These are phyloP conservation scores for Phrynocephalus versicolor DNA, from an alignment of 2,113 vertebrate genomes.

Conservation along the genomic window DNA sequence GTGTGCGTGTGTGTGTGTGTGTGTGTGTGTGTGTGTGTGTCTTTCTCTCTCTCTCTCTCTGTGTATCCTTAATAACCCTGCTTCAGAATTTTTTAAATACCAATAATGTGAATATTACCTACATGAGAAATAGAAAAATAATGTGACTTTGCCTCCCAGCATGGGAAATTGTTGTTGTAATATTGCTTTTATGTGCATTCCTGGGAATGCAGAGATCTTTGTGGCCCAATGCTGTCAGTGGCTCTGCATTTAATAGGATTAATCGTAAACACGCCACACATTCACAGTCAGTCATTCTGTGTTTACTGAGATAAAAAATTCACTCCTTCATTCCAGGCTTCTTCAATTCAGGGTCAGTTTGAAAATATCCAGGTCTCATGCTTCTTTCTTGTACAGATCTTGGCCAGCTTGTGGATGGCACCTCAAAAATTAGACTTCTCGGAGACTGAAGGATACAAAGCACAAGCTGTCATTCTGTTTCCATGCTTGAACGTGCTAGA, in stretches of 20 bases:
- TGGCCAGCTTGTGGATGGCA: slow-evolving; percentile 1
- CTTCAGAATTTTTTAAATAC: neutral
- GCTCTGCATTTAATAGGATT: slow-evolving; percentile 29
- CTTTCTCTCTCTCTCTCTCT: too few species aligned
- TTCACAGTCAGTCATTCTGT: neutral
- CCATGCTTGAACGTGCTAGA: neutral
- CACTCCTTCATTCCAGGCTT: neutral
- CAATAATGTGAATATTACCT: neutral
- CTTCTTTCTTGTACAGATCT: slow-evolving; percentile 16
- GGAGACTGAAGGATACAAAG: slow-evolving; percentile 13
- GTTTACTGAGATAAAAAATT: slow-evolving; percentile 21
- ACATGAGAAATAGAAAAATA: neutral
- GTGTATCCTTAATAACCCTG: neutral
- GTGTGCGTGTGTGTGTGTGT: neutral
- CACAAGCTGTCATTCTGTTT: slow-evolving; percentile 7
- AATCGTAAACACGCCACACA: slow-evolving; percentile 25
- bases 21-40: neutral
- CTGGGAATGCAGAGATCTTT: neutral
- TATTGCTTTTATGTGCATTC: neutral
- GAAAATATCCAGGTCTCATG: slow-evolving; percentile 24
- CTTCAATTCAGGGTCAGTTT: slow-evolving; percentile 14
- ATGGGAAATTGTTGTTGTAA: neutral
- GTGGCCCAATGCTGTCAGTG: neutral
- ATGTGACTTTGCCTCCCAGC: neutral
- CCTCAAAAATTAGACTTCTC: slow-evolving; percentile 18